A percentile compares a stretch with the other conserved stretches of the same genome.
Conservation (phyloP, 2,888 invertebrate genomes). For the Mythimna pallens region DNA sequence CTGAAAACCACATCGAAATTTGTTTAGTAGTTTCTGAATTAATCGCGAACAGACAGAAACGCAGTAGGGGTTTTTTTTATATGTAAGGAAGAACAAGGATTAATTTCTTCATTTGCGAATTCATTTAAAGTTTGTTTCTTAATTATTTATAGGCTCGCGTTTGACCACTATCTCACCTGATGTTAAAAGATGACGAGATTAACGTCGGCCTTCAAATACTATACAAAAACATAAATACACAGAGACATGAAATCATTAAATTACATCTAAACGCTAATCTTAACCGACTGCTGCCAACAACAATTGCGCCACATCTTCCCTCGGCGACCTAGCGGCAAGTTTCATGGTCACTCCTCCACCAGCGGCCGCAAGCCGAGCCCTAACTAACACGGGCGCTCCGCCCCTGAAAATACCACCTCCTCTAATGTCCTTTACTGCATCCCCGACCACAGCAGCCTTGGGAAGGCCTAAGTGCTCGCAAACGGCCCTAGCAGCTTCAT, state of each 20-base stretch:
- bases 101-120: background rate
- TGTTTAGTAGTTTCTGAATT: no score
- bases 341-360: slow-evolving; percentile 97
- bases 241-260: slow-evolving; percentile 15
- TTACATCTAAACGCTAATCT: background rate
- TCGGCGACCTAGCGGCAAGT: slow-evolving; percentile 96
- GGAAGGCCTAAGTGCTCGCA: slow-evolving; percentile 84
- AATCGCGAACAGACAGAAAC: no score
- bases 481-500: slow-evolving; percentile 83
- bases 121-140: no score
- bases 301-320: slow-evolving; percentile 96
- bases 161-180: no score
- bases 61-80: no score
- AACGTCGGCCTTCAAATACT: background rate
- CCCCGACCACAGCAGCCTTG: slow-evolving; percentile 79
- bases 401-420: slow-evolving; percentile 96
- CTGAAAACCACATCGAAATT: no score
- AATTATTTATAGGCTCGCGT: no score
- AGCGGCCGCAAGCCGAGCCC: slow-evolving; percentile 94
- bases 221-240: slow-evolving; percentile 23
- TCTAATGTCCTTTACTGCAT: slow-evolving; percentile 84
- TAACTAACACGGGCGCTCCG: slow-evolving; percentile 96
- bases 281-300: slow-evolving; percentile 96
- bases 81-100: no score
- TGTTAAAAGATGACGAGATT: background rate